Evolutionary conservation across 2,888 invertebrate genomes (phyloP), one percentile per base, ranked within the genome.

Genomic region (Drosophila meridiana): DNA sequence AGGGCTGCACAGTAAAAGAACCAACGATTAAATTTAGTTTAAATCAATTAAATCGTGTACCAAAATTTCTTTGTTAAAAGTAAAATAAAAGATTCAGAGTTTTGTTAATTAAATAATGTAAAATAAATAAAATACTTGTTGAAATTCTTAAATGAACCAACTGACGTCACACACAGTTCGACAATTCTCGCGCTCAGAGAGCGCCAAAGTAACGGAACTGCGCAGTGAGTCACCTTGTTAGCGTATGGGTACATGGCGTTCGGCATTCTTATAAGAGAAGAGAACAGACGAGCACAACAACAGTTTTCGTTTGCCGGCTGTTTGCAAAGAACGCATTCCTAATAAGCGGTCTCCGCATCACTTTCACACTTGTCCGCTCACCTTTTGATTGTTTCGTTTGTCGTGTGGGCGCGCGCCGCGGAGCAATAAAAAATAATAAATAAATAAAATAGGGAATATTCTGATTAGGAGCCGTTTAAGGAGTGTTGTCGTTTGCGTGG

Each of bases 261-360:
- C 61, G 66, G 66, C 76, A 67, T 78, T 78, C 79, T 78, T 78
- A 79, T 81, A 80, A 80, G 71, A 48, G 63, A 53, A 73, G 78
- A 71, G 68, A 69, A 67, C 74, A 61, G 59, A 56, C 60, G 42
- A 48, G 45, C 65, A 57, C 55, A 77, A 80, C 66, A 78, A 76
- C 79, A 79, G 81, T 79, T 77, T 63, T 53, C 77, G 80, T 68
- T 79, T 80, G 79, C 79, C 79, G 79, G 79, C 69, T 79, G 79
- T 77, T 76, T 69, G 80, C 78, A 69, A 75, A 79, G 78, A 69
- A 75, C 78, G 80, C 76, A 79, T 74, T 62, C 50, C 57, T 50
- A 13, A 20, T n/a, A 36, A 48, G 65, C 55, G 65, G 58, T 40
- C 30, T 48, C 48, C 67, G 80, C 53, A 59, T 43, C 67, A 61